These are phyloP conservation scores for Apostichopus californicus DNA, from an alignment of 35 echinoderm and acorn worm species.

Conservation along the genomic window DNA sequence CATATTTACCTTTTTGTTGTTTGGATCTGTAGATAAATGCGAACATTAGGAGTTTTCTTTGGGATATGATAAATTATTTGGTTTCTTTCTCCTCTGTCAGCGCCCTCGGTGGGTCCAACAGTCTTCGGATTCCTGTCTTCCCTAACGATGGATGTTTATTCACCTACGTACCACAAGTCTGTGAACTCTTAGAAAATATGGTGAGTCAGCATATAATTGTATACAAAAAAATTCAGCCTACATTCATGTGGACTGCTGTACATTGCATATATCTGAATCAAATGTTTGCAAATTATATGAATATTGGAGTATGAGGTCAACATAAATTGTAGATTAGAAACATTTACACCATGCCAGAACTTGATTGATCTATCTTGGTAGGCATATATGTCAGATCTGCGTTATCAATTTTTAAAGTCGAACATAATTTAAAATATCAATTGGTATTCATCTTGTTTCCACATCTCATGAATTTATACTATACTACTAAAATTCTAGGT, in stretches of 20 bases:
- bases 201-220: constrained; percentile 53
- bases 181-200: constrained; percentile 88
- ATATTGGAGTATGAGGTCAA: no score
- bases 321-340: no score
- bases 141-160: constrained; percentile 71
- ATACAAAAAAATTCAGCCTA: neutral
- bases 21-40: neutral
- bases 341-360: no score
- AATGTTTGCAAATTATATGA: no score
- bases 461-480: no score
- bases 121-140: constrained; percentile 78
- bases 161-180: constrained; percentile 85
- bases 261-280: neutral
- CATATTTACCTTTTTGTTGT: no score
- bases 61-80: neutral
- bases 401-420: no score
- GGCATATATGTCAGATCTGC: no score
- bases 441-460: no score
- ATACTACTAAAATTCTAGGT: no score
- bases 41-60: neutral
- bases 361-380: no score
- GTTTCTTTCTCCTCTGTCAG: constrained; percentile 29
- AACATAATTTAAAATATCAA: no score
- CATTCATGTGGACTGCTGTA: neutral
- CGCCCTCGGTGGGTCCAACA: constrained; percentile 78